Evolutionary conservation across 1,140 invertebrate genomes (phyloP), one percentile per base, ranked within the genome.

Genomic region (Nautilus pompilius): DNA sequence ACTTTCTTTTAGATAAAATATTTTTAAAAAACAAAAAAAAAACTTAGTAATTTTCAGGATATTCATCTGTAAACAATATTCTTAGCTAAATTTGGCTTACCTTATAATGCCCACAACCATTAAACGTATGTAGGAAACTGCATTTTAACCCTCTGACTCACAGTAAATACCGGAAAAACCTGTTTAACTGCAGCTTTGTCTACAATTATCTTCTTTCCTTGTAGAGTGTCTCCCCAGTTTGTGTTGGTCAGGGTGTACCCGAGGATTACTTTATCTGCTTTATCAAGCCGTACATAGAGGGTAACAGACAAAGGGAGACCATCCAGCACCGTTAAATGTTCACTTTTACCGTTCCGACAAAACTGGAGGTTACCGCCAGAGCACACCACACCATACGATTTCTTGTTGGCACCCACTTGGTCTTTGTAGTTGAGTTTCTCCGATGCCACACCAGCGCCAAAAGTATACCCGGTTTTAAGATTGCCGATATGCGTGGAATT

Each of bases 101-200:
- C n/a, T n/a, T n/a, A n/a, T n/a, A n/a, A n/a, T n/a, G n/a, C n/a
- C n/a, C n/a, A 15, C 36, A 41, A 41, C n/a, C 13, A 20, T 72
- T 62, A 72, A 6, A 72, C 68, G 66, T 69, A 66, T 13, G 68
- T 71, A 26, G 76, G 73, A 58, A 80, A 77, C 46, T 75, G 73
- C 65, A 80, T 69, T 65, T 78, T 78, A 1, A 80, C 76, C 49
- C 73, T 64, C 28, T 78, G 76, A 58, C 76, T 80, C 26, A 80
- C 76, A 34, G 78, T 80, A 66, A 80, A 80, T n/a, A 78, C 78
- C 28, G 78, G 78, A 58, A 68, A 67, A 8, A 72, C 24, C 36
- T 34, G 54, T 41, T 67, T 60, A 17, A 55, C 66, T 22, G 61
- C 58, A 22, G 60, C 57, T 13, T 64, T 57, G 28, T 75, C 66